Evolutionary conservation across 2,113 vertebrate genomes (phyloP).

Genomic region (Isurus oxyrinchus): DNA sequence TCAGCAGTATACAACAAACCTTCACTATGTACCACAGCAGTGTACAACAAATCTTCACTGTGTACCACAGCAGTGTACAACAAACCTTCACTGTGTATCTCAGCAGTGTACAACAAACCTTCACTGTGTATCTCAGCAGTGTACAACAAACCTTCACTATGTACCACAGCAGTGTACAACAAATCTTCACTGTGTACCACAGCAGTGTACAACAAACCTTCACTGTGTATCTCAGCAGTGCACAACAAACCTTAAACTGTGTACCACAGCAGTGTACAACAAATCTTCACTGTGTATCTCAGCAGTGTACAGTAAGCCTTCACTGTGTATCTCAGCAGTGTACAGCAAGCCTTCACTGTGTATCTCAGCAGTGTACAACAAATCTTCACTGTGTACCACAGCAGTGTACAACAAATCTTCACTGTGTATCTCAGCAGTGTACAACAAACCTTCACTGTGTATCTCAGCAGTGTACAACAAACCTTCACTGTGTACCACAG

Average conservation of each 20-base stretch:
- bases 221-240: background rate
- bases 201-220: too few relatives aligned
- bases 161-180: background rate
- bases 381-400: background rate
- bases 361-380: background rate
- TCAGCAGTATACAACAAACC: background rate
- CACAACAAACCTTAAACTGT: background rate
- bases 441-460: background rate
- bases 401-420: background rate
- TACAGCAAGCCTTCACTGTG: background rate
- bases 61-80: background rate
- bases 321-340: background rate
- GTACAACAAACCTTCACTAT: background rate
- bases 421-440: too few relatives aligned
- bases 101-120: too few relatives aligned
- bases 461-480: too few relatives aligned
- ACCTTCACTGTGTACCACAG: background rate
- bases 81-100: too few relatives aligned
- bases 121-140: background rate
- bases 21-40: too few relatives aligned
- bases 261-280: background rate
- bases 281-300: too few relatives aligned
- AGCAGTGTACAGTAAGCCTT: too few relatives aligned
- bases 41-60: background rate
- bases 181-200: too few relatives aligned